Conservation (phyloP, 1,140 invertebrate species). For the Olivierus martensii region DNA sequence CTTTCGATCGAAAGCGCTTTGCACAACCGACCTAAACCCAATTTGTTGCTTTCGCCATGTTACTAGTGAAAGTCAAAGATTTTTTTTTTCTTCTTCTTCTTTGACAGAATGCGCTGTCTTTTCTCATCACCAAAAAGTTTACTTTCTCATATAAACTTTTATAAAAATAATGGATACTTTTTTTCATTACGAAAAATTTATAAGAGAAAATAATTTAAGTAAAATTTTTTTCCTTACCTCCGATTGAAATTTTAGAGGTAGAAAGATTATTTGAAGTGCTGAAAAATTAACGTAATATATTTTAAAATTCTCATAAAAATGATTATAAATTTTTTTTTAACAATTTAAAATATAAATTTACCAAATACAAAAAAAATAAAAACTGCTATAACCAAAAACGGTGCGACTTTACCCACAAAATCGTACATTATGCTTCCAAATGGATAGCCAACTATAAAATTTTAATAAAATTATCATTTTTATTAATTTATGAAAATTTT, state of each 20-base stretch:
- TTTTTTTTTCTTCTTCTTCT: neutral
- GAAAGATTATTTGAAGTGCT: slow-evolving; percentile 35
- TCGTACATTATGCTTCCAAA: slow-evolving; percentile 60
- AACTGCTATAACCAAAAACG: slow-evolving; percentile 50
- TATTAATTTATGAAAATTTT: neutral
- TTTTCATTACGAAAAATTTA: too few species aligned
- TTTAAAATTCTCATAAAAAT: too few species aligned
- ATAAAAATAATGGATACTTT: too few species aligned
- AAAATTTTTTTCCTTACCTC: slow-evolving; percentile 21
- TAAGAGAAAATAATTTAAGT: too few species aligned
- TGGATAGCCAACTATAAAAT: slow-evolving; percentile 48
- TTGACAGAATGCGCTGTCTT: too few species aligned
- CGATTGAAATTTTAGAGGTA: slow-evolving; percentile 40
- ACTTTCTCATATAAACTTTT: too few species aligned
- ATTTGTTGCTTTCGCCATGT: too few species aligned
- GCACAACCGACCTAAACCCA: too few species aligned
- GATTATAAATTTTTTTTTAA: slow-evolving; percentile 24
- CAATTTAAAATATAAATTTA: slow-evolving; percentile 16
- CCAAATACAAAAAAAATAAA: slow-evolving; percentile 38
- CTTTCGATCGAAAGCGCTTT: too few species aligned
- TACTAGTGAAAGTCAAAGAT: too few species aligned
- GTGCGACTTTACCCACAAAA: slow-evolving; percentile 52
- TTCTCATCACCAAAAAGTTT: too few species aligned
- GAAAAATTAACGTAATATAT: slow-evolving; percentile 50
- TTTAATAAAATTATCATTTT: neutral